Percentiles rank a stretch among this genome's conserved stretches.
phyloP scores from a whole-genome alignment of 2,797 vertebrate species.

The Xenops minutus region DNA sequence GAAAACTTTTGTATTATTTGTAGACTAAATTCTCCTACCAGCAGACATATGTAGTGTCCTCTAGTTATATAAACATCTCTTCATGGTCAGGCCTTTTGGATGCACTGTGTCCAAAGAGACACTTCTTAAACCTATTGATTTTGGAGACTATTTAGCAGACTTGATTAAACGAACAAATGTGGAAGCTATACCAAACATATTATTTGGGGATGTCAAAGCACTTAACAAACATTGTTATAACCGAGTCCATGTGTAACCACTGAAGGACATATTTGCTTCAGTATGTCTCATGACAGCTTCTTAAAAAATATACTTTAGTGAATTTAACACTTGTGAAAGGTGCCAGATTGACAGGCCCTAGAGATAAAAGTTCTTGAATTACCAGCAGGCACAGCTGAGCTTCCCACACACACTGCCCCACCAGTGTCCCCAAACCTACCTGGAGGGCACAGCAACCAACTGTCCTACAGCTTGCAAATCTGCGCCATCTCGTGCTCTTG shows the following conservation, averaged over 20 bases:
- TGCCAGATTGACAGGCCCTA: constrained; percentile 66
- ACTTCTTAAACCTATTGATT: constrained; percentile 7
- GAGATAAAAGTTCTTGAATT: constrained; percentile 59
- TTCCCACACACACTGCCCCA: constrained; percentile 51
- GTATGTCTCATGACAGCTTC: constrained; percentile 73
- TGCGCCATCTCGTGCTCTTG: background rate
- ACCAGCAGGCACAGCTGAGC: constrained; percentile 53
- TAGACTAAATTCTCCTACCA: background rate
- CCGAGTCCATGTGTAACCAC: constrained; percentile 70
- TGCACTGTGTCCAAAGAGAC: background rate
- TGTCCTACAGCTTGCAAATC: constrained; percentile 55
- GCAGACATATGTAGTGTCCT: background rate
- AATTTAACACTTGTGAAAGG: constrained; percentile 71
- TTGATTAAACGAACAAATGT: constrained; percentile 62
- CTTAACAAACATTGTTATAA: constrained; percentile 70
- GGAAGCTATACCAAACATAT: constrained; percentile 70
- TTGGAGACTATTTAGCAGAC: constrained; percentile 51
- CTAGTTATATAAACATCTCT: background rate
- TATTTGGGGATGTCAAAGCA: constrained; percentile 67
- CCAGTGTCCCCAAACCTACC: constrained; percentile 27
- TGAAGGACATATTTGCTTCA: constrained; percentile 73
- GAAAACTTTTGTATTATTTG: background rate
- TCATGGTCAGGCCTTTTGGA: background rate
- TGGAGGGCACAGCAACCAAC: constrained; percentile 20
- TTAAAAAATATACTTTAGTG: constrained; percentile 60